Evolutionary conservation across 2,888 invertebrate genomes (phyloP).

Genomic region (Rhagophthalmus giganteus): DNA sequence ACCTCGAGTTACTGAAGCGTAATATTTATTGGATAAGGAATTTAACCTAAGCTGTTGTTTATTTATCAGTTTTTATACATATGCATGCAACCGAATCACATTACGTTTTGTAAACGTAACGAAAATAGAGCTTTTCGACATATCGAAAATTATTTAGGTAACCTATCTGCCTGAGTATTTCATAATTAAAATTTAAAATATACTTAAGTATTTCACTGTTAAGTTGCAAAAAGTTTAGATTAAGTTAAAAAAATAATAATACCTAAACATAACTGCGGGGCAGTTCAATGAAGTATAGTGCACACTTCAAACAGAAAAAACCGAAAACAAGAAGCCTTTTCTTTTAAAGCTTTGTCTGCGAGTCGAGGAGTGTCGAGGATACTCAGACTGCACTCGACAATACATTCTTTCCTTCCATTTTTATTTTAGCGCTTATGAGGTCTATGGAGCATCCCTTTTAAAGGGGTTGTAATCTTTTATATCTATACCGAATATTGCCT

Average conservation of each 20-base stretch:
- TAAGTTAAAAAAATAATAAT: too few species aligned
- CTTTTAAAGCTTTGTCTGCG: constrained; percentile 27
- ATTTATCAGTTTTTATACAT: too few species aligned
- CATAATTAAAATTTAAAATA: too few species aligned
- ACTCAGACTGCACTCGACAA: constrained; percentile 20
- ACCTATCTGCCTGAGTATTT: too few species aligned
- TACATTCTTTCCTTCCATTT: constrained; percentile 18
- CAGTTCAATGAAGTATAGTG: constrained; percentile 15
- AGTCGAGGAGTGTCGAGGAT: constrained; percentile 20
- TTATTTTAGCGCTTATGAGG: constrained; percentile 21
- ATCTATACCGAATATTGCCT: constrained; percentile 13
- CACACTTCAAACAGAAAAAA: constrained; percentile 13
- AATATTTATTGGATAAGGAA: too few species aligned
- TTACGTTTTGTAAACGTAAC: too few species aligned
- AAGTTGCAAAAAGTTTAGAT: too few species aligned
- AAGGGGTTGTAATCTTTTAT: constrained; percentile 22
- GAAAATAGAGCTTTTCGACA: neutral
- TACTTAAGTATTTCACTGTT: too few species aligned
- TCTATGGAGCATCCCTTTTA: constrained; percentile 8
- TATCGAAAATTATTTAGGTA: neutral
- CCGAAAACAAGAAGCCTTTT: constrained; percentile 21
- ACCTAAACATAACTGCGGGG: constrained; percentile 6
- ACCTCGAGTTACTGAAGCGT: too few species aligned
- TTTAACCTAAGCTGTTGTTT: too few species aligned
- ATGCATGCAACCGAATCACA: too few species aligned